Evolutionary conservation across 2,113 vertebrate genomes (phyloP).

Genomic region (Lates calcarifer): DNA sequence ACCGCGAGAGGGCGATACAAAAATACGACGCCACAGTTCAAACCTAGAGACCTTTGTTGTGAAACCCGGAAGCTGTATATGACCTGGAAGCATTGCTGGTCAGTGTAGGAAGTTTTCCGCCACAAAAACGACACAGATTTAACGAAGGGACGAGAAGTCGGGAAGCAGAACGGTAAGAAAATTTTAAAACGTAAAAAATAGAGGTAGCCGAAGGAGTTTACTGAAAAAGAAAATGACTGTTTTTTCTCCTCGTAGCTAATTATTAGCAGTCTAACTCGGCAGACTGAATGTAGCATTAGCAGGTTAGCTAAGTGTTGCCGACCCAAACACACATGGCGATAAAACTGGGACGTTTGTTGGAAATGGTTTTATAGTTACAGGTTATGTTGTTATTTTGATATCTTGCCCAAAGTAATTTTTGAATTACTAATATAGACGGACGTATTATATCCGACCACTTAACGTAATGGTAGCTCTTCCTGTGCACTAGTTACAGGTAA

Average conservation of each 20-base stretch:
- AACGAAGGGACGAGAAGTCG: neutral
- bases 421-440: neutral
- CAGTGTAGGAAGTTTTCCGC: constrained; percentile 53
- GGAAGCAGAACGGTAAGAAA: constrained; percentile 11
- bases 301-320: constrained; percentile 44
- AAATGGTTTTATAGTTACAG: neutral
- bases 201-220: accelerated
- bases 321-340: constrained; percentile 62
- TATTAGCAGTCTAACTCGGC: no score
- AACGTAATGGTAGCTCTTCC: neutral
- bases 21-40: neutral
- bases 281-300: constrained; percentile 33
- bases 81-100: constrained; percentile 33
- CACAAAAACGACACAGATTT: constrained; percentile 36
- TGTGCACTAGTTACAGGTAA: neutral
- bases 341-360: neutral
- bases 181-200: accelerated
- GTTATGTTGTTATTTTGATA: neutral
- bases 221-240: neutral
- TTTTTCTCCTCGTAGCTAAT: no score
- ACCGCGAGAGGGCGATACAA: neutral
- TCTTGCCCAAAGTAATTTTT: accelerated
- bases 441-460: accelerated
- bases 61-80: constrained; percentile 13
- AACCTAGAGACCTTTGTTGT: neutral